Conservation (phyloP, 1,140 invertebrate species). For the Adoxophyes honmai region DNA sequence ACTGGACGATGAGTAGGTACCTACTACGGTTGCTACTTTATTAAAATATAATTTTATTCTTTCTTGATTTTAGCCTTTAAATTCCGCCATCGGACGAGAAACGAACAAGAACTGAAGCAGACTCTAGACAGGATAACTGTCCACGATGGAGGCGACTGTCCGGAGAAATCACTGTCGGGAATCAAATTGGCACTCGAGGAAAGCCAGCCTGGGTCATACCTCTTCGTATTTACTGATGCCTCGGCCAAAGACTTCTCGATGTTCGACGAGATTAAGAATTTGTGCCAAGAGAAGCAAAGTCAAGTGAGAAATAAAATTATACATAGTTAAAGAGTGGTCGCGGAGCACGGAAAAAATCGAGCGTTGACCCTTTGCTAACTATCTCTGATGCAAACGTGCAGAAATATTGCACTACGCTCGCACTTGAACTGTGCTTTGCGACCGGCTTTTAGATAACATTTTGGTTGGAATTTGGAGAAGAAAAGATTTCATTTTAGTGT, state of each 20-base stretch:
- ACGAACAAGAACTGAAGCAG: conserved; percentile 74
- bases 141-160: conserved; percentile 82
- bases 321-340: no score
- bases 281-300: conserved; percentile 79
- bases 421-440: no score
- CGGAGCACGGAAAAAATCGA: no score
- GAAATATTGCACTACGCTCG: no score
- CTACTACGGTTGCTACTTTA: no score
- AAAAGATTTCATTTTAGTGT: no score
- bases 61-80: background rate
- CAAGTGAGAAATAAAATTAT: conserved; percentile 78
- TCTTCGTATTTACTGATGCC: conserved; percentile 86
- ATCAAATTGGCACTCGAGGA: conserved; percentile 79
- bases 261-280: background rate
- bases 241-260: conserved; percentile 47
- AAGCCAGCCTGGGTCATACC: conserved; percentile 80
- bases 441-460: no score
- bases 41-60: no score
- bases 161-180: conserved; percentile 80
- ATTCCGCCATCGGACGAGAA: conserved; percentile 65
- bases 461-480: no score
- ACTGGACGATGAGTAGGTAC: no score
- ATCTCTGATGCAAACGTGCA: no score
- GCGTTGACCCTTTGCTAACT: no score
- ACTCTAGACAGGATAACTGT: conserved; percentile 76